Evolutionary conservation across 2,113 vertebrate species (phyloP).

Genomic region (Eretmochelys imbricata): DNA sequence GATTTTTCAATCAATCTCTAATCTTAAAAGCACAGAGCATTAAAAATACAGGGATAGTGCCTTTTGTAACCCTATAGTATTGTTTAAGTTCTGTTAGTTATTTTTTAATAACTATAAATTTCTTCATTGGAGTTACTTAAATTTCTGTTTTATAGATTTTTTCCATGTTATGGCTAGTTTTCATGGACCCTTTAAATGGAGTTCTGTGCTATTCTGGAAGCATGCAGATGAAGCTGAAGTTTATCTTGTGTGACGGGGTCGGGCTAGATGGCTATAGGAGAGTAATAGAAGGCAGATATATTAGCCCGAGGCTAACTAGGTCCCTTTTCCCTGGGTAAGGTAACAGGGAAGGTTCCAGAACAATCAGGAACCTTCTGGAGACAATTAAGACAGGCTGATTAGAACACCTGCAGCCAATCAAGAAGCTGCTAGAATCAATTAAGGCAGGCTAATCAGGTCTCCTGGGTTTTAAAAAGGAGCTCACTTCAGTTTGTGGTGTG

Average conservation of each 20-base stretch:
- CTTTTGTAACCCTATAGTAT: constrained; percentile 10
- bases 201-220: constrained; percentile 11
- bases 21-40: background rate
- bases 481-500: too few species aligned
- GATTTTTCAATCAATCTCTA: background rate
- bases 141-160: background rate
- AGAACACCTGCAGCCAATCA: too few species aligned
- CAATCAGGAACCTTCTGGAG: too few species aligned
- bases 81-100: background rate
- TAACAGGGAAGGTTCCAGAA: too few species aligned
- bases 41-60: background rate
- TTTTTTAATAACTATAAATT: constrained; percentile 31
- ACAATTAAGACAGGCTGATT: too few species aligned
- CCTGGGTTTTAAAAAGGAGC: too few species aligned
- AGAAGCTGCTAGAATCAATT: too few species aligned
- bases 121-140: constrained; percentile 6
- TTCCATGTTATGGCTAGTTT: background rate
- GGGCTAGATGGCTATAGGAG: too few species aligned
- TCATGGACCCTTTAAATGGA: background rate
- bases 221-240: background rate
- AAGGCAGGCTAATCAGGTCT: too few species aligned
- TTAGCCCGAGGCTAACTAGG: too few species aligned
- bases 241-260: background rate
- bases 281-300: too few species aligned
- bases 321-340: too few species aligned